Evolutionary conservation across 2,888 invertebrate species (phyloP).

Genomic region (Amblyteles armatorius): DNA sequence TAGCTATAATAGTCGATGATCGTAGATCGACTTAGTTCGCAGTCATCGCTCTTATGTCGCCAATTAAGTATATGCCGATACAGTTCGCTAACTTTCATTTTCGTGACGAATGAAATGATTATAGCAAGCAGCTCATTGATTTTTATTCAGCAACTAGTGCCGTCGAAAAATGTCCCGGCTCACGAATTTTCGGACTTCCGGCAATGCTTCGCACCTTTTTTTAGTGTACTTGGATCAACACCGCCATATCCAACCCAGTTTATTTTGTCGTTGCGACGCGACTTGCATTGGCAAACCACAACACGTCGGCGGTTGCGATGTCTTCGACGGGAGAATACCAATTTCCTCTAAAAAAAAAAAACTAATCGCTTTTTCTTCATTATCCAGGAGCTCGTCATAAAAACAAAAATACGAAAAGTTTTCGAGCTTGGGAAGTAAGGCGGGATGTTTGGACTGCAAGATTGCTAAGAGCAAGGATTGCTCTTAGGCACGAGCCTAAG

Average conservation of each 20-base stretch:
- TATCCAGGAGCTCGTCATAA: conserved; percentile 34
- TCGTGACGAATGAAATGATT: conserved; percentile 42
- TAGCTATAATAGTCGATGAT: conserved; percentile 60
- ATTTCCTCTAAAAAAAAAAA: conserved; percentile 54
- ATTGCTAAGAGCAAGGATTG: no score
- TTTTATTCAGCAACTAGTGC: conserved; percentile 39
- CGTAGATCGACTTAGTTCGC: conserved; percentile 41
- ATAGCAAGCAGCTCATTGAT: conserved; percentile 59
- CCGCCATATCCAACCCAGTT: conserved; percentile 55
- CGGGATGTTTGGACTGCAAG: conserved; percentile 46
- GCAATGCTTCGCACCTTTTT: conserved; percentile 50
- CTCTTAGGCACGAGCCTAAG: no score
- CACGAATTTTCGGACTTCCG: conserved; percentile 46
- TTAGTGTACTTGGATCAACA: conserved; percentile 40
- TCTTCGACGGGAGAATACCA: conserved; percentile 28
- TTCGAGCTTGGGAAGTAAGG: conserved; percentile 34
- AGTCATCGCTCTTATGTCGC: conserved; percentile 22
- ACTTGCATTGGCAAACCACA: conserved; percentile 57
- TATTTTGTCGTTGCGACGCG: conserved; percentile 20
- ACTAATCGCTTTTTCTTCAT: conserved; percentile 29
- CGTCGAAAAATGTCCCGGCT: conserved; percentile 61
- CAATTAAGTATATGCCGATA: conserved; percentile 24
- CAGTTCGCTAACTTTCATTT: conserved; percentile 52
- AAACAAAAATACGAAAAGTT: conserved; percentile 47
- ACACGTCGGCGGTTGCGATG: conserved; percentile 44